Base-by-base conservation (phyloP, 2,113 vertebrate species). In the Dermatemys mawii region DNA sequence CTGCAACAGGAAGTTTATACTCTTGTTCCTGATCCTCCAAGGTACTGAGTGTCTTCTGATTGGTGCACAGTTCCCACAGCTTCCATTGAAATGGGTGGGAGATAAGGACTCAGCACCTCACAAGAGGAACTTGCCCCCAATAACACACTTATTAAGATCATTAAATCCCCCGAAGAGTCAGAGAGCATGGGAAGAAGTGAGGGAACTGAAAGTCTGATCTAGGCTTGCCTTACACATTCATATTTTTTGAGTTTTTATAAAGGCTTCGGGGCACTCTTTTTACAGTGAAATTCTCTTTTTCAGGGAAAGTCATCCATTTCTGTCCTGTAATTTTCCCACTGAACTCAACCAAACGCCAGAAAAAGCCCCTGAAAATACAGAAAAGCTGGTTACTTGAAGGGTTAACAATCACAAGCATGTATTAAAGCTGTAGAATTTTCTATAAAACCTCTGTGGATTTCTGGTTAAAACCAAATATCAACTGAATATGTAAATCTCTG, bases 261-360 rank as follows among this genome's bases (percentile, higher is more conserved):
- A 21, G 63, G 63, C 35, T 67, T 67, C 38, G 63, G 32, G 17
- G 63, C 63, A 67, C 17, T 3, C 63, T 21, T 67, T 67, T 67
- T 67, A 67, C n/a, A 67, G 63, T n/a, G 32, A 67, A 67, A 38
- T 21, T 67, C 7, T 19, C 22, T 22, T 44, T 75, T 44, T 44
- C n/a, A 17, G 29, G 48, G 57, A 83, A 26, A 90, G 4, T 11
- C 11, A 24, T 0, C 1, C 0, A 0, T 13, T 84, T 19, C 48
- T 27, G 8, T 50, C 16, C 41, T 6, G 2, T 53, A 46, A 4
- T 2, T 54, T 2, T 70, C 55, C 9, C 3, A 22, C 26, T 24
- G n/a, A 83, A n/a, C 10, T n/a, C 75, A 35, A 17, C 75, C 27
- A 53, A 89, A 81, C 87, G 24, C n/a, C 12, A 27, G 32, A 78